Conservation (phyloP, 2,113 vertebrate species). For the Nestor notabilis region DNA sequence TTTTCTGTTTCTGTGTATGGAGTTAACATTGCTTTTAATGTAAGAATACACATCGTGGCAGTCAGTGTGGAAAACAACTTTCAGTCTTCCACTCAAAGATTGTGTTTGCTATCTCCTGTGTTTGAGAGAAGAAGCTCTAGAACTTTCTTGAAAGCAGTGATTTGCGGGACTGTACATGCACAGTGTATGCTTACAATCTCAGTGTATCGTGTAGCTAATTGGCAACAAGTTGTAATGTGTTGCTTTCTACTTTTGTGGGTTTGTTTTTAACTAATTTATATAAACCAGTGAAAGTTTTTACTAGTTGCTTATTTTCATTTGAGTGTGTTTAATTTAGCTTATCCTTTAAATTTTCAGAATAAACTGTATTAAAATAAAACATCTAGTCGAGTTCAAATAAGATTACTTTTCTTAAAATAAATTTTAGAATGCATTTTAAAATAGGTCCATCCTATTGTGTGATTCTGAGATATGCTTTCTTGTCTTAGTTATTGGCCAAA, state of each 20-base stretch:
- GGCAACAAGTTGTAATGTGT: not conserved
- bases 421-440: not conserved
- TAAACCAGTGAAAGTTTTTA: not conserved
- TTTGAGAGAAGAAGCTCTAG: not conserved
- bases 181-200: not conserved
- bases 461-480: not conserved
- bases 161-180: not conserved
- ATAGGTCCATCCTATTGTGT: not conserved
- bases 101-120: not conserved
- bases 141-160: not conserved
- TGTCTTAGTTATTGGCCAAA: not conserved
- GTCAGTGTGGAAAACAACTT: constrained; percentile 34
- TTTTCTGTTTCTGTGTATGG: not conserved
- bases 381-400: not conserved
- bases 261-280: not conserved
- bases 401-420: not conserved
- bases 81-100: constrained; percentile 37
- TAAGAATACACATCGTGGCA: not conserved
- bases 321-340: not conserved
- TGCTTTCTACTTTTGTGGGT: not conserved
- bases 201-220: not conserved
- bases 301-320: not conserved
- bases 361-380: not conserved
- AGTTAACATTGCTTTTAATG: not conserved
- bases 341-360: not conserved